A percentile compares a stretch with the other conserved stretches of the same genome.
These are phyloP conservation scores for Lepidonotus clava DNA, from an alignment of 2,888 invertebrate genomes.

Conservation along the genomic window DNA sequence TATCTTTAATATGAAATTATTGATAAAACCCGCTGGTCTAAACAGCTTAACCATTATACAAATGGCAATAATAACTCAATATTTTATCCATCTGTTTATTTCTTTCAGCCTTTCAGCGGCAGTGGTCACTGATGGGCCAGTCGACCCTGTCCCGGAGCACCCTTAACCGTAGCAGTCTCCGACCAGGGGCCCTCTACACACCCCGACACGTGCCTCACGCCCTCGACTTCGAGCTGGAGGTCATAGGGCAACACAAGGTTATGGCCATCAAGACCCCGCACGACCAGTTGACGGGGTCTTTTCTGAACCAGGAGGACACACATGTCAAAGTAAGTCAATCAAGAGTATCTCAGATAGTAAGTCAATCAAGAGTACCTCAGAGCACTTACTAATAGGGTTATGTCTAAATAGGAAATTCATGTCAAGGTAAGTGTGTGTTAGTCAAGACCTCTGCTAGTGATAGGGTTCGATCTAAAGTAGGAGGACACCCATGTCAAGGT, in stretches of 20 bases:
- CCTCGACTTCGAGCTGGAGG: slow-evolving; percentile 43
- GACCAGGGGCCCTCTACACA: neutral
- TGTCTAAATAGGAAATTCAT: no score
- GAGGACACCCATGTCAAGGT: no score
- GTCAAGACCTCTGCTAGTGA: no score
- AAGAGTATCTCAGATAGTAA: no score
- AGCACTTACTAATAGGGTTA: no score
- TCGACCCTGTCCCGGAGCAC: slow-evolving; percentile 3
- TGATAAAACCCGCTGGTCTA: no score
- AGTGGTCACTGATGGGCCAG: slow-evolving; percentile 32
- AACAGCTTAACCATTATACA: no score
- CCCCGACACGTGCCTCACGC: neutral
- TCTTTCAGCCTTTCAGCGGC: slow-evolving; percentile 12
- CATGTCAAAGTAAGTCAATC: slow-evolving; percentile 39
- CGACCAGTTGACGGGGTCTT: slow-evolving; percentile 35
- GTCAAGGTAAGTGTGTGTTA: no score
- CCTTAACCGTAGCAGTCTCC: slow-evolving; percentile 1
- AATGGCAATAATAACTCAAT: no score
- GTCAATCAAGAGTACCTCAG: no score
- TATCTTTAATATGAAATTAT: neutral
- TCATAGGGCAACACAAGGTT: slow-evolving; percentile 46
- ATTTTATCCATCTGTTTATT: neutral
- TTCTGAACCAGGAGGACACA: slow-evolving; percentile 46
- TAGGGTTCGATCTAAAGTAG: no score
- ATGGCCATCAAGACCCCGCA: slow-evolving; percentile 50